These are phyloP conservation scores for Chouioia cunea DNA, from an alignment of 2,888 invertebrate species.

Conservation along the genomic window DNA sequence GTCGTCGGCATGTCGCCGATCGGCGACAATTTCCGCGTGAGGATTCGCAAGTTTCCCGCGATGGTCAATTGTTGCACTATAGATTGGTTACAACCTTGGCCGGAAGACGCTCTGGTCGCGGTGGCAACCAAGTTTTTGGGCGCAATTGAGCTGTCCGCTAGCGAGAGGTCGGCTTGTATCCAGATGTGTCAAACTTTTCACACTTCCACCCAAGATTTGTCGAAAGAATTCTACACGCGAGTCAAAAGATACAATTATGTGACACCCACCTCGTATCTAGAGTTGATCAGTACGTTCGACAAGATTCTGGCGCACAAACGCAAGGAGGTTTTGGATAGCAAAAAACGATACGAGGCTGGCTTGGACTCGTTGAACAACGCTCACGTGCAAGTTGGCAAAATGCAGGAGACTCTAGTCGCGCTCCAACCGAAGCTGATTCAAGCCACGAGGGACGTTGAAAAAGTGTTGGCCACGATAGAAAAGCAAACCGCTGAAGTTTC, in stretches of 20 bases:
- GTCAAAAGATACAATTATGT: constrained; percentile 87
- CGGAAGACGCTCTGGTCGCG: constrained; percentile 90
- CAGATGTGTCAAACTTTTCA: constrained; percentile 93
- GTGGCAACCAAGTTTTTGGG: constrained; percentile 84
- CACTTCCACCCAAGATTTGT: constrained; percentile 82
- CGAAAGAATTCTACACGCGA: constrained; percentile 75
- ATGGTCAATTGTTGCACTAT: constrained; percentile 96
- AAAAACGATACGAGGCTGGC: constrained; percentile 86
- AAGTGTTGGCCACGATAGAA: constrained; percentile 87
- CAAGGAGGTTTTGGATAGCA: constrained; percentile 75
- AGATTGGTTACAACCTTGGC: constrained; percentile 97
- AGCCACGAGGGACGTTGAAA: constrained; percentile 90
- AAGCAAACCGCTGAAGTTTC: constrained; percentile 89
- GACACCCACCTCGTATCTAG: constrained; percentile 93
- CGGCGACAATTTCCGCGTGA: constrained; percentile 84
- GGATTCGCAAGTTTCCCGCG: constrained; percentile 91
- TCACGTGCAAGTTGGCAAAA: constrained; percentile 82
- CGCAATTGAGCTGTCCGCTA: constrained; percentile 80
- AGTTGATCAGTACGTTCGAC: constrained; percentile 92
- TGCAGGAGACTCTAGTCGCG: constrained; percentile 87
- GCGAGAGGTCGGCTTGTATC: constrained; percentile 83
- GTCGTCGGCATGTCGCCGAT: constrained; percentile 93
- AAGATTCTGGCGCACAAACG: constrained; percentile 81
- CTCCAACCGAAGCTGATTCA: constrained; percentile 89
- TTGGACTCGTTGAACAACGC: constrained; percentile 88